These are phyloP conservation scores for Megalurothrips usitatus DNA, from an alignment of 2,888 invertebrate species.

Conservation along the genomic window DNA sequence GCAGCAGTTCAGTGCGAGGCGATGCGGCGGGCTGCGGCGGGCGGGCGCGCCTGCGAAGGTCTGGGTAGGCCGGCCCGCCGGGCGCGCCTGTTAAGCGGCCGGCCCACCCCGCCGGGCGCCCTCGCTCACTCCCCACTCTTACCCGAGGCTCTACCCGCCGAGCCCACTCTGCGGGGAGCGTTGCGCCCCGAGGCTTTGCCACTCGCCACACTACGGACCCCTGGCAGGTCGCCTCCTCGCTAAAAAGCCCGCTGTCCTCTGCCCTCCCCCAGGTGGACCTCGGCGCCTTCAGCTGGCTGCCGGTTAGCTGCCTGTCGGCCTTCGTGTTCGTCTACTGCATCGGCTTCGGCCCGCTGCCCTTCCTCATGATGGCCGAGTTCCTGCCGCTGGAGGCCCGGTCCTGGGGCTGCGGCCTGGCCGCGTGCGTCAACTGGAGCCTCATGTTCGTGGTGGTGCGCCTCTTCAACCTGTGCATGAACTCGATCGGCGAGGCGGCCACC, in stretches of 20 bases:
- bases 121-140: no score
- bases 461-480: slow-evolving; percentile 4
- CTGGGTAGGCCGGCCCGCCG: no score
- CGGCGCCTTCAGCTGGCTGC: slow-evolving; percentile 11
- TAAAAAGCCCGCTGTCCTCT: background rate
- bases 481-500: slow-evolving; percentile 13
- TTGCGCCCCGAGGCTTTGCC: no score
- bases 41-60: no score
- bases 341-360: slow-evolving; percentile 25
- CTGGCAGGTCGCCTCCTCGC: background rate
- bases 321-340: slow-evolving; percentile 21
- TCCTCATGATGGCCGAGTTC: slow-evolving; percentile 25
- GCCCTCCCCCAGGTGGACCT: background rate
- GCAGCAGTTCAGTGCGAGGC: no score
- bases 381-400: slow-evolving; percentile 20
- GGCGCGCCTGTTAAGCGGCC: no score
- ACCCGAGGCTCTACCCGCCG: no score
- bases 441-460: slow-evolving; percentile 22
- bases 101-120: no score
- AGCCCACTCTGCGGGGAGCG: no score
- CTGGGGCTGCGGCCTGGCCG: slow-evolving; percentile 16
- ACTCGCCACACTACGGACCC: background rate
- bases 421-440: slow-evolving; percentile 22
- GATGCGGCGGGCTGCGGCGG: no score
- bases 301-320: slow-evolving; percentile 13